A percentile compares a stretch with the other conserved stretches of the same genome.
Evolutionary conservation across 1,140 invertebrate species (phyloP).

Genomic region (Tribolium madens): DNA sequence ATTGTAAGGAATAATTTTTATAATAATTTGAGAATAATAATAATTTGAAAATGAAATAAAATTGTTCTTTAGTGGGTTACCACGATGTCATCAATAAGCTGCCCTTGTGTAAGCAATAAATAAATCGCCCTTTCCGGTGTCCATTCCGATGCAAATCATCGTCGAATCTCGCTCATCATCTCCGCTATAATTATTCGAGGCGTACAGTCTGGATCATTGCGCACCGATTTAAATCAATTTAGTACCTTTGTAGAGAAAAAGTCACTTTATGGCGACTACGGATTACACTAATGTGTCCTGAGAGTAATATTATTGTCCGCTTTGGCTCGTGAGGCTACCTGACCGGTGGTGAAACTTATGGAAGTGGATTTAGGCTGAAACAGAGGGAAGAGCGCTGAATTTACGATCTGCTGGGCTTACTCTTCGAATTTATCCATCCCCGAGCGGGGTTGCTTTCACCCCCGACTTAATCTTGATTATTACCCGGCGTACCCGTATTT

Average conservation of each 20-base stretch:
- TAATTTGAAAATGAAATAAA: not conserved
- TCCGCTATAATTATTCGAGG: constrained; percentile 11
- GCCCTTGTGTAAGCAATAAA: not conserved
- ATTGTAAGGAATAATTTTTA: no score
- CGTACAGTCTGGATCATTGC: constrained; percentile 8
- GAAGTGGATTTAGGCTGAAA: constrained; percentile 51
- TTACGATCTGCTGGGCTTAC: constrained; percentile 56
- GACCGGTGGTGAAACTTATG: constrained; percentile 45
- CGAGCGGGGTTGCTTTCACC: constrained; percentile 45
- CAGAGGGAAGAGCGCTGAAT: constrained; percentile 49
- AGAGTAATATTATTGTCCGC: constrained; percentile 44
- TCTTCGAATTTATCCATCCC: constrained; percentile 54
- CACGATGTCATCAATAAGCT: not conserved
- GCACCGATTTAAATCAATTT: constrained; percentile 35
- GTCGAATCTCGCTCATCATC: constrained; percentile 4
- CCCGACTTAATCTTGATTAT: constrained; percentile 55
- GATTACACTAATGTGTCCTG: constrained; percentile 44
- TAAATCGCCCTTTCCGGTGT: not conserved
- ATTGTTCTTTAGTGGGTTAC: not conserved
- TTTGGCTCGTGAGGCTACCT: constrained; percentile 38
- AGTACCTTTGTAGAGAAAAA: constrained; percentile 15
- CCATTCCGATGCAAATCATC: constrained; percentile 15
- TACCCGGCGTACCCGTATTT: constrained; percentile 49
- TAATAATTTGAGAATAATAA: no score
- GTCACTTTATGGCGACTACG: constrained; percentile 26